Evolutionary conservation across 2,888 invertebrate genomes (phyloP).

Genomic region (Drosophila anomelani): DNA sequence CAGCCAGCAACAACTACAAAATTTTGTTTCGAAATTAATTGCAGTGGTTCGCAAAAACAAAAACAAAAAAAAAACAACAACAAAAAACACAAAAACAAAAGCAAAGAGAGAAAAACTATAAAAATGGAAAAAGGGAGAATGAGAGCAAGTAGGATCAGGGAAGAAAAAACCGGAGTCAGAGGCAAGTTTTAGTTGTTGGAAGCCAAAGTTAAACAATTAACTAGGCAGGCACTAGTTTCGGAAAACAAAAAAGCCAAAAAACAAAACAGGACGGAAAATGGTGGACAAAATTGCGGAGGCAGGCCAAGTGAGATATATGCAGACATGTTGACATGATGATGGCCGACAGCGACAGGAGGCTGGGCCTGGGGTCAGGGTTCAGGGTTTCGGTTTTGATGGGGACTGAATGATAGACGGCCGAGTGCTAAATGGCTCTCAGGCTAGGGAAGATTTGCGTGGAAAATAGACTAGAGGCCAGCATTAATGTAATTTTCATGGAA

Average conservation of each 20-base stretch:
- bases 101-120: slow-evolving; percentile 6
- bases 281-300: slow-evolving; percentile 4
- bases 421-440: slow-evolving; percentile 29
- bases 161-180: slow-evolving; percentile 16
- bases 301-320: slow-evolving; percentile 34
- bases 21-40: slow-evolving; percentile 72
- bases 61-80: slow-evolving; percentile 8
- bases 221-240: slow-evolving; percentile 36
- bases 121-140: background rate
- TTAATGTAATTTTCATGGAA: background rate
- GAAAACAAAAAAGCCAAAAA: background rate
- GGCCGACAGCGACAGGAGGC: slow-evolving; percentile 26
- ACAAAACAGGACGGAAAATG: background rate
- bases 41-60: slow-evolving; percentile 54
- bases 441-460: slow-evolving; percentile 14
- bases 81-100: slow-evolving; percentile 6
- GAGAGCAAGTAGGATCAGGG: background rate
- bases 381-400: background rate
- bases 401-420: slow-evolving; percentile 20
- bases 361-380: background rate
- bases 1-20: slow-evolving; percentile 53
- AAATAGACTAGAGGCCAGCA: background rate
- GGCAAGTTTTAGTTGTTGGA: slow-evolving; percentile 41
- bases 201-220: slow-evolving; percentile 56
- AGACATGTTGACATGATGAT: slow-evolving; percentile 43